Evolutionary conservation across 2,113 vertebrate genomes (phyloP), one percentile per base, ranked within the genome.

Genomic region (Athene noctua): DNA sequence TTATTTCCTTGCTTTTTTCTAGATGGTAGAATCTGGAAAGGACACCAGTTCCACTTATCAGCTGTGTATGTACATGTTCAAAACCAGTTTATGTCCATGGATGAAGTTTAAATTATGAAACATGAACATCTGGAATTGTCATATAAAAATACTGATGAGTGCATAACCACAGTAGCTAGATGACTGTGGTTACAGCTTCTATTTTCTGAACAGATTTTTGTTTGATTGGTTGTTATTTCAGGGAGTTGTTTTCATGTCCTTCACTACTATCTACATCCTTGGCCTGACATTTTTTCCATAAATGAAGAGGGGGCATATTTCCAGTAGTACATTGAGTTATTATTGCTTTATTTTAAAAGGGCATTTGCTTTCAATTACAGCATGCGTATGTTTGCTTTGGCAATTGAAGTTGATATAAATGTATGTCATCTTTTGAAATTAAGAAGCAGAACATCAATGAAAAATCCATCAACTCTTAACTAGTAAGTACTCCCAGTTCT

Each of bases 381-480:
- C 20, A 32, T 27, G 8, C 7, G 3, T 71, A 80, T 30, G 29
- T 38, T 84, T n/a, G 11, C 61, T 89, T 71, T 81, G 18, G 68
- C 29, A 92, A 86, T 2, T 74, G 42, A 79, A 44, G 42, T 27
- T 70, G 54, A 86, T 63, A 21, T n/a, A 86, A 88, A 70, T 11
- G 17, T 18, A 32, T n/a, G 15, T n/a, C 11, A 67, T 66, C 21
- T 77, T 86, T 72, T n/a, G n/a, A 55, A 82, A 96, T 71, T 57
- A 89, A 54, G 72, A 62, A 87, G 30, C 40, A 92, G 32, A 47
- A 47, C 62, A 61, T 57, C 73, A 86, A 72, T 62, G 40, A 77
- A 96, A 92, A 92, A 62, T 88, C 72, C 66, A 94, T 90, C 86
- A 59, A 57, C 49, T 57, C 84, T 91, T 92, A 97, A 94, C 44